Evolutionary conservation across 2,888 invertebrate species (phyloP).

Genomic region (Calameuta idolon): DNA sequence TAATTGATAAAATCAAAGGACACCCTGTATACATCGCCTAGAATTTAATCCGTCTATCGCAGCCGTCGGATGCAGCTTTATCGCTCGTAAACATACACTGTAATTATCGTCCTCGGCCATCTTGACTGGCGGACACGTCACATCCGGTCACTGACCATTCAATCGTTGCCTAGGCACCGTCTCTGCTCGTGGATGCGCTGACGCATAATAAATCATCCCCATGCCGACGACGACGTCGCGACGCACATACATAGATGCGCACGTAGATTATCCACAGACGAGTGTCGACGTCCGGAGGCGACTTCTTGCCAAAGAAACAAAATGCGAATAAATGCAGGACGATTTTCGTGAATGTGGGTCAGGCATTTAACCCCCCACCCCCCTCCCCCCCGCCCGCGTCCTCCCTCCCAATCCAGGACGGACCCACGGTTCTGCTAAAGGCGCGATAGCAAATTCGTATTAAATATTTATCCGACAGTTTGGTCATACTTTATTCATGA

Average conservation of each 20-base stretch:
- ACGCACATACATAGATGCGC: neutral
- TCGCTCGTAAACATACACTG: constrained; percentile 57
- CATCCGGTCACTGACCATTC: constrained; percentile 63
- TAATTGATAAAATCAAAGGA: neutral
- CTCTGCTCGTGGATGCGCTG: constrained; percentile 23
- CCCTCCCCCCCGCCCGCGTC: too few species aligned
- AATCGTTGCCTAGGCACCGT: constrained; percentile 47
- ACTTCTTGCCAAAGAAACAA: neutral
- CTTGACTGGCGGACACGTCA: constrained; percentile 51
- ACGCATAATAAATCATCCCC: constrained; percentile 38
- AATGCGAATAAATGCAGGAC: neutral
- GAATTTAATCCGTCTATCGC: neutral
- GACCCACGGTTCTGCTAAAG: neutral
- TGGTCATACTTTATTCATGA: constrained; percentile 2
- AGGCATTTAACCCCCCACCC: neutral
- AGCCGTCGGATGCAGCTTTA: constrained; percentile 36
- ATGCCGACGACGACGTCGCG: neutral
- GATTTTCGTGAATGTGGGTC: constrained; percentile 1
- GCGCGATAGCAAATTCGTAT: constrained; percentile 1
- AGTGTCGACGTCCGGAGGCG: neutral
- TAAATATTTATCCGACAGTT: constrained; percentile 1
- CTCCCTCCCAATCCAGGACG: too few species aligned
- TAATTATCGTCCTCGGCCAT: constrained; percentile 54
- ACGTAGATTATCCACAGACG: neutral
- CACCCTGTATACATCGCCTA: neutral